Evolutionary conservation across 1,140 invertebrate species (phyloP), one percentile per base, ranked within the genome.

Genomic region (Choristoneura fumiferana): DNA sequence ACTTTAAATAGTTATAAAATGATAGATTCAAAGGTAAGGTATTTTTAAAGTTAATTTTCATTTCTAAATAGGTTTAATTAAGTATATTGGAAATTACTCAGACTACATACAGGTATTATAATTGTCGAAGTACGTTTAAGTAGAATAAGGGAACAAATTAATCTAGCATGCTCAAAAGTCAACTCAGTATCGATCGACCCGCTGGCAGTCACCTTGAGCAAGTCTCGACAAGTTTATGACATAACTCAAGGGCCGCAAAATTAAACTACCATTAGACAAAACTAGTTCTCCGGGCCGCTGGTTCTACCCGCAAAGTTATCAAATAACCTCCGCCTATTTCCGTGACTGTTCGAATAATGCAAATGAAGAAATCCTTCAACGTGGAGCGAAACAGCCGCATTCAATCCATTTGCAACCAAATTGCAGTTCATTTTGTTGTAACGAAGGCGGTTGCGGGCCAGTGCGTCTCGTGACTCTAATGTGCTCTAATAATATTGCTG

Each of bases 341-440:
- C 54, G 68, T 67, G 65, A 67, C 64, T 36, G 53, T 67, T 60
- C 57, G 34, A 64, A 66, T 67, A 70, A 73, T 68, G 63, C 57
- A 76, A 78, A 74, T 76, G 63, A 76, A 74, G 69, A 73, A 69
- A 77, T 70, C 67, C 70, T 68, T 68, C 67, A 67, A 58, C 59
- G 60, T 36, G 54, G 45, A 49, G 38, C 49, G 53, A 53, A 65
- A 52, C 58, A 45, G 56, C 55, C 58, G 58, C 69, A 66, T 67
- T 67, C 72, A 62, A 76, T 69, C 64, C 65, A 76, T 75, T 75
- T 72, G 56, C 61, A 70, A 67, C 64, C 62, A 76, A 78, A 74
- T 76, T 76, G 69, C 68, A 73, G 73, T 78, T 79, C 71, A 69
- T 81, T 81, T 74, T 57, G 65, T 79, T 72, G 70, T 76, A 77